Percentiles rank a stretch among this genome's conserved stretches.
Evolutionary conservation across 2,888 invertebrate species (phyloP).

Genomic region (Bombylius discolor): DNA sequence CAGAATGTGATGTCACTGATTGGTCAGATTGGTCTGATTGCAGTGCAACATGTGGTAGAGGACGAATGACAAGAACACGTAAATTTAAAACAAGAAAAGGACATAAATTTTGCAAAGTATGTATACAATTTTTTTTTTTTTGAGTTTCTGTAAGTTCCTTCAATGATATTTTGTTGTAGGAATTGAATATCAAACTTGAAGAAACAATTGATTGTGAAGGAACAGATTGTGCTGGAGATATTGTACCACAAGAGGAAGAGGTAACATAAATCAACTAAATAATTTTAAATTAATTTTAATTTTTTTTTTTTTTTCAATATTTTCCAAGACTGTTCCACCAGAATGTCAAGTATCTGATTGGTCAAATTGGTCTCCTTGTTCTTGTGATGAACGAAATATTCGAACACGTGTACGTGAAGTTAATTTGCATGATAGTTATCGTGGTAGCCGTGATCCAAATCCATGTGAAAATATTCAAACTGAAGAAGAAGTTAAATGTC

Average conservation of each 20-base stretch:
- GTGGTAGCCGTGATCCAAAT: slow-evolving; percentile 17
- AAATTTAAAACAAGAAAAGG: slow-evolving; percentile 50
- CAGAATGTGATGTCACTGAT: slow-evolving; percentile 53
- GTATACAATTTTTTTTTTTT: slow-evolving; percentile 11
- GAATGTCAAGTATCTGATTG: slow-evolving; percentile 55
- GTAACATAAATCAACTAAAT: not conserved
- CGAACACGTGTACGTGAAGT: slow-evolving; percentile 44
- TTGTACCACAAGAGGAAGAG: not conserved
- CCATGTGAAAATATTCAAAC: slow-evolving; percentile 29
- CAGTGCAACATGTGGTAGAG: slow-evolving; percentile 55
- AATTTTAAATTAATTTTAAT: not conserved
- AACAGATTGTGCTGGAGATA: not conserved
- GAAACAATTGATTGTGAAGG: not conserved
- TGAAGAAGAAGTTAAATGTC: slow-evolving; percentile 28
- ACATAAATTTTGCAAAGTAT: slow-evolving; percentile 47
- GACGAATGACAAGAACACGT: slow-evolving; percentile 57
- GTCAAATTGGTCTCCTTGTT: slow-evolving; percentile 73
- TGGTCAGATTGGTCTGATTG: slow-evolving; percentile 74
- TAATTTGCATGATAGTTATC: not conserved
- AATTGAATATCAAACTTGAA: not conserved
- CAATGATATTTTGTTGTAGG: not conserved
- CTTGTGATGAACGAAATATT: slow-evolving; percentile 60
- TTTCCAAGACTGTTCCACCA: slow-evolving; percentile 10
- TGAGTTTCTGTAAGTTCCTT: not conserved
- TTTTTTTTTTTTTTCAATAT: not conserved